Conservation (phyloP, 92 coral and sea anemone species). For the Virgularia gustaviana region DNA sequence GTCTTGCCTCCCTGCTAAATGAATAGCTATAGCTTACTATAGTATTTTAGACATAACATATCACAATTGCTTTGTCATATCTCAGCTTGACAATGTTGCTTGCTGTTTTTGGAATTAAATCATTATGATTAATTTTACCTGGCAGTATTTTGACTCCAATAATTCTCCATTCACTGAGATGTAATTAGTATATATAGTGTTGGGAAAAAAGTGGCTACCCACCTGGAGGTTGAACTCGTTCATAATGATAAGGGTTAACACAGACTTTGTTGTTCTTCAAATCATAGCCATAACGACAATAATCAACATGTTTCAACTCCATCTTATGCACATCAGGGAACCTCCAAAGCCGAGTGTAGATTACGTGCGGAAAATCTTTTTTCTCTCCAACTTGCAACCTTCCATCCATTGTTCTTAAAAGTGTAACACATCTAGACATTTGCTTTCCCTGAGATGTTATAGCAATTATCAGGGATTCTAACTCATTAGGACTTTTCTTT, state of each 20-base stretch:
- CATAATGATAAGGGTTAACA: conserved; percentile 98
- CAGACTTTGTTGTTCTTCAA: conserved; percentile 97
- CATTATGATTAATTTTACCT: too few species aligned
- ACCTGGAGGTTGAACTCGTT: conserved; percentile 99
- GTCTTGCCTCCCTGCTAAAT: too few species aligned
- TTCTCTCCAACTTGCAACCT: conserved; percentile 97
- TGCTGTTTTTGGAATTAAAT: too few species aligned
- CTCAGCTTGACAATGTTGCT: too few species aligned
- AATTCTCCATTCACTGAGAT: too few species aligned
- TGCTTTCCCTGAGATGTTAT: conserved; percentile 94
- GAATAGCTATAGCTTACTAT: too few species aligned
- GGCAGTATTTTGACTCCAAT: too few species aligned
- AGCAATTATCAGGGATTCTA: conserved; percentile 90
- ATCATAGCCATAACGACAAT: conserved; percentile 96
- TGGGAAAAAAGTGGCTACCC: background rate
- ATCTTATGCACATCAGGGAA: conserved; percentile 99
- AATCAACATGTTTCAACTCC: conserved; percentile 96
- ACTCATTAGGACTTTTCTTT: conserved; percentile 87
- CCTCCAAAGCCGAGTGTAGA: conserved; percentile 96
- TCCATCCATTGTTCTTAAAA: conserved; percentile 98
- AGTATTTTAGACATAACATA: too few species aligned
- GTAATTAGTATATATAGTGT: background rate
- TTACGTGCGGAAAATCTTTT: conserved; percentile 98
- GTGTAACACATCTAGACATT: conserved; percentile 96
- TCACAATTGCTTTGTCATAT: too few species aligned